A percentile compares a stretch with the other conserved stretches of the same genome.
These are phyloP conservation scores for Molossus alvarezi DNA, from an alignment of 2,797 vertebrate species.

Conservation along the genomic window DNA sequence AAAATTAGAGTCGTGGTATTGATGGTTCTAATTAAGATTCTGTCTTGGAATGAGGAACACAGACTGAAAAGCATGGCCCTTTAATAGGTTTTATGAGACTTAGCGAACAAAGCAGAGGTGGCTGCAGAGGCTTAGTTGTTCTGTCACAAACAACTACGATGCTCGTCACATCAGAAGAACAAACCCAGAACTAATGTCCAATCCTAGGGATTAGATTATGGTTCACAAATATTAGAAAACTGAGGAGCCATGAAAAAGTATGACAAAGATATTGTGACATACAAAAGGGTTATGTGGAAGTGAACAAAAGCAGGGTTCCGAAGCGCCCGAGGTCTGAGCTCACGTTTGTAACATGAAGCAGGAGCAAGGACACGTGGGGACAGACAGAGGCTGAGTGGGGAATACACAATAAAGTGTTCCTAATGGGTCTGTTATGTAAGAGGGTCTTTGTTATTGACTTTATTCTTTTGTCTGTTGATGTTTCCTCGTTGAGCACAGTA, in stretches of 20 bases:
- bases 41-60: slow-evolving; percentile 27
- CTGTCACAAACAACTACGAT: not conserved
- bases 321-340: not conserved
- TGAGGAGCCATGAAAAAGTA: not conserved
- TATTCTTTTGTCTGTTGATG: not conserved
- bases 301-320: not conserved
- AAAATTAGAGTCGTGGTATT: not conserved
- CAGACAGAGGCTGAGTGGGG: not conserved
- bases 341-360: not conserved
- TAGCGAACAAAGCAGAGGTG: not conserved
- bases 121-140: not conserved
- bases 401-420: not conserved
- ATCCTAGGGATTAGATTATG: not conserved
- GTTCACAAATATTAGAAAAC: not conserved
- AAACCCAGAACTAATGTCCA: not conserved
- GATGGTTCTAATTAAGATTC: not conserved
- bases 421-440: not conserved
- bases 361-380: too few species aligned
- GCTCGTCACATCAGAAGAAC: not conserved
- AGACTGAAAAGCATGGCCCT: not conserved
- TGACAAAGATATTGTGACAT: not conserved
- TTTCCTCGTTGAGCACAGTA: not conserved
- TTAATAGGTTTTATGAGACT: slow-evolving; percentile 11
- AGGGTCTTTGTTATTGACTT: not conserved
- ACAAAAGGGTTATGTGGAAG: not conserved